A percentile compares a stretch with the other conserved stretches of the same genome.
phyloP scores from a whole-genome alignment of 1,140 invertebrate genomes.

The Andrena cerasifolii region DNA sequence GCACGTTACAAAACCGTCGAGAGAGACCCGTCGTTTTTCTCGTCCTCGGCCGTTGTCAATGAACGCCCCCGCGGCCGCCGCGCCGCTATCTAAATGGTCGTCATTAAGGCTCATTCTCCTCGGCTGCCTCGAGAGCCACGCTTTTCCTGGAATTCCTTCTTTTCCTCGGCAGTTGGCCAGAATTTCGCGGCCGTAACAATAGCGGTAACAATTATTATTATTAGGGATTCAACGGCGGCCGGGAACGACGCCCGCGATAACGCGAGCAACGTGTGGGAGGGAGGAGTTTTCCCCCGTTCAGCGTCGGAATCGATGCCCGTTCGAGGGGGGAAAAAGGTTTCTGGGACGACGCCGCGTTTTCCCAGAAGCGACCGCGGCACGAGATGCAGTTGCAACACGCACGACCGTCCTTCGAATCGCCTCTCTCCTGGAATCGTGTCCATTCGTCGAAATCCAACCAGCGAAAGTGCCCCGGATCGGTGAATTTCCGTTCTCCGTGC shows the following conservation, averaged over 20 bases:
- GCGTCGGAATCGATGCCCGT: not conserved
- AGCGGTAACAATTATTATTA: not conserved
- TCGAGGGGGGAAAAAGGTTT: not conserved
- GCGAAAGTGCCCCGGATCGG: not conserved
- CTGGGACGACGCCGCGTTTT: constrained; percentile 7
- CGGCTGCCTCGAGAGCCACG: not conserved
- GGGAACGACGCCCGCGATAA: not conserved
- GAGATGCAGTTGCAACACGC: constrained; percentile 9
- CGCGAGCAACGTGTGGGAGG: not conserved
- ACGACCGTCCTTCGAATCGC: not conserved
- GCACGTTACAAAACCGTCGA: not conserved
- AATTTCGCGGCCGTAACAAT: not conserved
- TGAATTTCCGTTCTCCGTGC: too few relatives aligned
- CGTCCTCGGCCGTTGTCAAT: not conserved
- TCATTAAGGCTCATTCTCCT: constrained; percentile 15
- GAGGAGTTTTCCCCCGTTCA: too few relatives aligned
- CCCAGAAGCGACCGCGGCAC: constrained; percentile 1
- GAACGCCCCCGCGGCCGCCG: not conserved
- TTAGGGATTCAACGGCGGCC: not conserved
- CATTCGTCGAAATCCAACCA: not conserved
- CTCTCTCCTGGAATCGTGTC: not conserved
- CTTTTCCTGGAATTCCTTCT: constrained; percentile 8
- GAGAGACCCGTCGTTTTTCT: not conserved
- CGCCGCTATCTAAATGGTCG: constrained; percentile 18
- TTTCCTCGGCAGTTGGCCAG: not conserved